A percentile compares a stretch with the other conserved stretches of the same genome.
phyloP scores from a whole-genome alignment of 2,797 vertebrate genomes.

The Remorina albescens region DNA sequence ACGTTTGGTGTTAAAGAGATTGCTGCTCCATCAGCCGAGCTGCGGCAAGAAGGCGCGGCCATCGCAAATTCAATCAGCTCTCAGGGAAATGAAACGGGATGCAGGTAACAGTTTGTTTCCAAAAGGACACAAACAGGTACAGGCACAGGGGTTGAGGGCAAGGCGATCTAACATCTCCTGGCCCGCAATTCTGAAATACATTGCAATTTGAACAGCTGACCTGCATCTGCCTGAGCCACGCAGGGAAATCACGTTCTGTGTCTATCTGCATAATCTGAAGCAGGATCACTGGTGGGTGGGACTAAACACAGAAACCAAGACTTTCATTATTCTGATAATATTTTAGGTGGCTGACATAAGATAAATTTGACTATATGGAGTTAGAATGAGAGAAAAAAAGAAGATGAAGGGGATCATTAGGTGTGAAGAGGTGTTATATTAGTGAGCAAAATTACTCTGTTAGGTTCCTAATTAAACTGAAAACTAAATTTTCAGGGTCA shows the following conservation, averaged over 20 bases:
- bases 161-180: slow-evolving; percentile 69
- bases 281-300: slow-evolving; percentile 42
- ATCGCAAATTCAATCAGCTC: slow-evolving; percentile 85
- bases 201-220: slow-evolving; percentile 74
- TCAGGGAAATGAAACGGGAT: slow-evolving; percentile 83
- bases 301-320: slow-evolving; percentile 36
- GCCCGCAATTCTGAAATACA: slow-evolving; percentile 67
- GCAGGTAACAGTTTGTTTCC: slow-evolving; percentile 73
- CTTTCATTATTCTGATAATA: slow-evolving; percentile 64
- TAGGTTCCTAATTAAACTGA: slow-evolving; percentile 11
- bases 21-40: slow-evolving; percentile 70
- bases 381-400: slow-evolving; percentile 1
- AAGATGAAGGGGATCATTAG: slow-evolving; percentile 3
- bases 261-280: slow-evolving; percentile 66
- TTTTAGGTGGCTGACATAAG: slow-evolving; percentile 37
- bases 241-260: slow-evolving; percentile 63
- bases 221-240: slow-evolving; percentile 44
- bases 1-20: slow-evolving; percentile 80
- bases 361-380: slow-evolving; percentile 10
- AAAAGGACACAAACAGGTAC: slow-evolving; percentile 60
- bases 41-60: slow-evolving; percentile 63
- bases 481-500: slow-evolving; percentile 19
- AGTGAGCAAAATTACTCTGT: not conserved
- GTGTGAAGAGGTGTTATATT: slow-evolving; percentile 15
- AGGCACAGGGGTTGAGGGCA: slow-evolving; percentile 26